Base-by-base conservation (phyloP, 1,140 invertebrate genomes). In the Pararge aegeria region DNA sequence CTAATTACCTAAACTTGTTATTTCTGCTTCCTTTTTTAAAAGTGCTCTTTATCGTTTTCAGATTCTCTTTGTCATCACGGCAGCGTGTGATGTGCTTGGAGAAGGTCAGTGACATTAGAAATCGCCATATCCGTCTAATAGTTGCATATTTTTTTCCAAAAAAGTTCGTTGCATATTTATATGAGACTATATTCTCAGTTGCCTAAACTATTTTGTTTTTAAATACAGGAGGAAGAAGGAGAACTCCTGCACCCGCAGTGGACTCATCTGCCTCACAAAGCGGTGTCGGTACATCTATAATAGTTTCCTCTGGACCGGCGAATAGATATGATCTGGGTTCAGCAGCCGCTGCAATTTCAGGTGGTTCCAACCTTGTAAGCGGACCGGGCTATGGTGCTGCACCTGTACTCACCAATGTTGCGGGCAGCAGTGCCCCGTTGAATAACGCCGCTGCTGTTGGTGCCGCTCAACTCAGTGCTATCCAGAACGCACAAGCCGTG, bases 401-500 rank as follows among this genome's bases (percentile, higher is more conserved):
- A 13, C 49, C 42, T 10, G 70, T 65, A 13, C 21, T 55, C 34
- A 61, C 55, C 18, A 64, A 64, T 16, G 51, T 46, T 13, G 55
- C 12, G 1, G 65, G 80, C n/a, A 75, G 73, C 16, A 74, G 72
- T 6, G 68, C 72, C 7, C 78, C 80, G 1, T 64, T 88, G 15
- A 87, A 87, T 64, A 82, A 76, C 29, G 86, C 83, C 7, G 83
- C 69, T 13, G 79, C 83, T 20, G 83, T 76, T 6, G 80, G 83
- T 0, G 83, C 85, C 1, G 80, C 85, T 46, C 85, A 87, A 51
- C 77, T 87, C 13, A 82, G 79, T 37, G 82, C 86, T 24, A 87
- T 89, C 62, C 86, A 89, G 40, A 86, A 88, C 57, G 85, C 85
- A 3, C 85, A 88, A 48, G 86, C 86, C n/a, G 83, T 78, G 0